Conservation (phyloP, 1,140 invertebrate genomes). For the Panonychus citri region DNA sequence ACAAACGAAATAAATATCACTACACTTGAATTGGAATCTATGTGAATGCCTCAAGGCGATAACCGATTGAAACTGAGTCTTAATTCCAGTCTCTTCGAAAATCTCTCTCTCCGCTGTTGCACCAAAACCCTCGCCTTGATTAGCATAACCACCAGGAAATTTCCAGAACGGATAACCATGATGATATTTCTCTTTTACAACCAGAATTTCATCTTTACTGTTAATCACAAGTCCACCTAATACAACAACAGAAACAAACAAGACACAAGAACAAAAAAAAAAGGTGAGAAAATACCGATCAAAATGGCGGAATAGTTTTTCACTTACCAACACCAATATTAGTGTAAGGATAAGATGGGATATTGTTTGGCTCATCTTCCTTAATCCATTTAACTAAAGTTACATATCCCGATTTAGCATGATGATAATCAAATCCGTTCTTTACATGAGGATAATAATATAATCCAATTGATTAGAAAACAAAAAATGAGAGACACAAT, state of each 20-base stretch:
- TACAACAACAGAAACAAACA: conserved; percentile 26
- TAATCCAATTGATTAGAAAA: background rate
- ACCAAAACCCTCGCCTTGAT: conserved; percentile 56
- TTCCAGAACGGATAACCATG: conserved; percentile 38
- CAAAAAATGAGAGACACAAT: background rate
- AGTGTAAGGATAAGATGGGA: conserved; percentile 60
- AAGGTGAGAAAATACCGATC: background rate
- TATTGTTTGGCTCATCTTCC: conserved; percentile 32
- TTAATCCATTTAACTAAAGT: conserved; percentile 59
- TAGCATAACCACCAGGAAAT: conserved; percentile 68
- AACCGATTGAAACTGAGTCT: conserved; percentile 44
- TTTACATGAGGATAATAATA: conserved; percentile 18
- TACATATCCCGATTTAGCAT: conserved; percentile 49
- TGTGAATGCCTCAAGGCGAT: conserved; percentile 45
- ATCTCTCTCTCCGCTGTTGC: conserved; percentile 60
- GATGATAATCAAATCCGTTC: conserved; percentile 64
- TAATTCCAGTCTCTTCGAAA: conserved; percentile 62
- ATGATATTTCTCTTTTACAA: conserved; percentile 42
- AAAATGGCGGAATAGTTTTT: no score
- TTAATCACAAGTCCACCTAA: conserved; percentile 51
- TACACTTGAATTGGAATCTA: conserved; percentile 44
- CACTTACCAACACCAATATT: conserved; percentile 33
- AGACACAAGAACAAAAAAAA: background rate
- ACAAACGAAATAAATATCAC: conserved; percentile 57
- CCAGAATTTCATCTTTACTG: conserved; percentile 42